Base-by-base conservation (phyloP, 2,113 vertebrate species). In the Alaudala cheleensis region DNA sequence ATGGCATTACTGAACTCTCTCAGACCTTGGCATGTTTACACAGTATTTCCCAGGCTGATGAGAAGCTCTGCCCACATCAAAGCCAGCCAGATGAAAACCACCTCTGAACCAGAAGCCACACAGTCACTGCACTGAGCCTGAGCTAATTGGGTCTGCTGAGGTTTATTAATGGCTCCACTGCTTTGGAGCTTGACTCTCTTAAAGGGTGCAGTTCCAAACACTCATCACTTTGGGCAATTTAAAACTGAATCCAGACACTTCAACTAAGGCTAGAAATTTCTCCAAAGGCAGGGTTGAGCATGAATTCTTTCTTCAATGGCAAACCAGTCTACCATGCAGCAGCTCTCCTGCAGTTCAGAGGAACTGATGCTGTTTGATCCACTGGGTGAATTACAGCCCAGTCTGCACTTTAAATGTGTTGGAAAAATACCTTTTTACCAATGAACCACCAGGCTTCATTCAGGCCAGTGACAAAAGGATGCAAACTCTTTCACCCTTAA, bases 61-160 rank as follows among this genome's bases (percentile, higher is more conserved):
- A 81, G 72, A 51, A 72, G 61, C 42, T 71, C 51, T 90, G 72
- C 61, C 90, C 80, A 88, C 76, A 88, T 49, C 61, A 93, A n/a
- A 96, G 72, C 29, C 76, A 77, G 50, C 14, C 74, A 73, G 71
- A 83, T 62, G 86, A 88, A 92, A 97, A 80, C 29, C 80, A 90
- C 69, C 51, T 58, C 76, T 78, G 61, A 90, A 92, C 7, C 45
- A 90, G 47, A 86, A 90, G 86, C 56, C 72, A 47, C 61, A 71
- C 9, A 64, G 64, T 21, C 28, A 28, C 56, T 60, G 47, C 2
- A 3, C 90, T 62, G 31, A 92, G 62, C 42, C 64, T 20, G 19
- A 90, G 53, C 62, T 94, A 78, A 4, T 51, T 58, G 29, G 39
- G 66, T 86, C 57, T 88, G 40, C 62, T 54, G 61, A 85, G 65